Percentiles rank a stretch among this genome's conserved stretches.
These are phyloP conservation scores for Trichechus manatus DNA, from an alignment of 2,113 vertebrate species.

Conservation along the genomic window DNA sequence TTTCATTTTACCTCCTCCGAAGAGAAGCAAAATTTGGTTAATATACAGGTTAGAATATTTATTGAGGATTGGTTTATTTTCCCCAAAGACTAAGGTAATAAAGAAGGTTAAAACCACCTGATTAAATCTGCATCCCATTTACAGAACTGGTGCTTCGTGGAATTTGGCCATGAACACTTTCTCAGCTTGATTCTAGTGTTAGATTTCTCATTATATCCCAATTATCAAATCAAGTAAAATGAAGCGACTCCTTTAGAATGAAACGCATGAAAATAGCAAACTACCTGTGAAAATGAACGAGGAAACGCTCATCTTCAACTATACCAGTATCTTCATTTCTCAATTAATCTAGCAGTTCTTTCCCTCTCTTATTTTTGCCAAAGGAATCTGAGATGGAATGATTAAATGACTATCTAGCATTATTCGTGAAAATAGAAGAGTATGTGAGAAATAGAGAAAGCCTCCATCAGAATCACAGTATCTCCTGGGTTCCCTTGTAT, in stretches of 20 bases:
- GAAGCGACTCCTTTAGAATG: constrained; percentile 49
- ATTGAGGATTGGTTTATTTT: constrained; percentile 32
- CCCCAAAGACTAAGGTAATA: not conserved
- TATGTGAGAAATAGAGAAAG: not conserved
- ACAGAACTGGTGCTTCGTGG: constrained; percentile 36
- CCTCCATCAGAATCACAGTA: not conserved
- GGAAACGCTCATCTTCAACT: constrained; percentile 36
- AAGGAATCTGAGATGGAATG: not conserved
- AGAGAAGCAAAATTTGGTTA: constrained; percentile 60
- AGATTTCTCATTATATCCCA: constrained; percentile 61
- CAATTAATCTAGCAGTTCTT: not conserved
- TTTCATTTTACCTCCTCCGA: constrained; percentile 25
- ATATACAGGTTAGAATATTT: constrained; percentile 58
- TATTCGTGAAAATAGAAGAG: not conserved
- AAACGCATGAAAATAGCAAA: constrained; percentile 46
- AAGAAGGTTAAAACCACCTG: constrained; percentile 35
- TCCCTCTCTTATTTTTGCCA: not conserved
- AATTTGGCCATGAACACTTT: constrained; percentile 62
- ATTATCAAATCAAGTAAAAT: constrained; percentile 63
- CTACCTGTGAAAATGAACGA: constrained; percentile 5
- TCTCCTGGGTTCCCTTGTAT: not conserved
- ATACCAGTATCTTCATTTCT: constrained; percentile 20
- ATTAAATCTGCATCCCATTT: constrained; percentile 50
- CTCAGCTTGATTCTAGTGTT: constrained; percentile 64
- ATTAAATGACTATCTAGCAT: constrained; percentile 9